A percentile compares a stretch with the other conserved stretches of the same genome.
Conservation (phyloP, 1,140 invertebrate species). For the Drosophila tsacasi region DNA sequence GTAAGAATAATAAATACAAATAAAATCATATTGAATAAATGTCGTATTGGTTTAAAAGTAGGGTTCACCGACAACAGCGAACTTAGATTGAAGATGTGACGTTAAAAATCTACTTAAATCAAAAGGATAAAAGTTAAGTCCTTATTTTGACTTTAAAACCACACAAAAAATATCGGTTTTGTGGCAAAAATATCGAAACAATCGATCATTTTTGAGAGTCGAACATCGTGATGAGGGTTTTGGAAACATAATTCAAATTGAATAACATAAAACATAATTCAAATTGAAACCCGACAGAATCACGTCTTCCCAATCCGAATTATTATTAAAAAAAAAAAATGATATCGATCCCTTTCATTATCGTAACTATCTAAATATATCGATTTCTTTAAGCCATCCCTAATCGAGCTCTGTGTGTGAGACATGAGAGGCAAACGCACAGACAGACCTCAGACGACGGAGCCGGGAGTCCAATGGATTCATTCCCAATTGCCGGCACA, state of each 20-base stretch:
- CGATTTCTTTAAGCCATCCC: constrained; percentile 3
- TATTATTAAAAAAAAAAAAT: no score
- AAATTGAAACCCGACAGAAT: background rate
- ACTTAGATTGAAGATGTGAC: no score
- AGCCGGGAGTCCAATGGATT: constrained; percentile 45
- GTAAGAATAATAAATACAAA: background rate
- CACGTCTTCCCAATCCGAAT: background rate
- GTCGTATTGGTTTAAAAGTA: no score
- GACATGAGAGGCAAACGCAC: background rate
- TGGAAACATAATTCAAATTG: background rate
- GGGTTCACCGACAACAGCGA: no score
- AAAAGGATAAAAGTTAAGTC: no score
- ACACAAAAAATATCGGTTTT: no score
- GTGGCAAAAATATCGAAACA: background rate
- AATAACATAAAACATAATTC: no score
- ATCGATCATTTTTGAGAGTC: background rate
- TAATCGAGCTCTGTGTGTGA: constrained; percentile 8
- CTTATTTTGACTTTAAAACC: no score
- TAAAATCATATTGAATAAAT: background rate
- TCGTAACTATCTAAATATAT: background rate
- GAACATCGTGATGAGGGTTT: background rate
- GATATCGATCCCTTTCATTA: no score
- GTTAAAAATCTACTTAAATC: no score
- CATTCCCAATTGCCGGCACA: constrained; percentile 66
- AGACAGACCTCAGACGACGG: constrained; percentile 16